phyloP scores from a whole-genome alignment of 2,888 invertebrate genomes.

The Drosophila neotestacea region DNA sequence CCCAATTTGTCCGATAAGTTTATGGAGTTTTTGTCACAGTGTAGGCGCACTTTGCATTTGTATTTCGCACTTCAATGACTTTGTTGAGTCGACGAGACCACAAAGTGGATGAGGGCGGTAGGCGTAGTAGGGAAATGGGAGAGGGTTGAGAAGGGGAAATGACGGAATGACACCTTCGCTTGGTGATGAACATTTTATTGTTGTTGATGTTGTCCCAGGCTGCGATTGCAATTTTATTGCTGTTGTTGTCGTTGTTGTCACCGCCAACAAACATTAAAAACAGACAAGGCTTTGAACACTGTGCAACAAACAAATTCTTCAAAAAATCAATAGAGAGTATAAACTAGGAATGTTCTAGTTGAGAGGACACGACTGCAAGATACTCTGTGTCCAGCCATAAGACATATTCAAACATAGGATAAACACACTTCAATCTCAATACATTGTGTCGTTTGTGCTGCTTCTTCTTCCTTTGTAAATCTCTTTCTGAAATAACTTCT shows the following conservation, averaged over 20 bases:
- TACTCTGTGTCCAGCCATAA: background rate
- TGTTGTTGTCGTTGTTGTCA: conserved; percentile 46
- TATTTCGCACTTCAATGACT: conserved; percentile 58
- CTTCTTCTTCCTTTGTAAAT: no score
- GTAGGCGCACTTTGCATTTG: conserved; percentile 53
- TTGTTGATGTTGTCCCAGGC: background rate
- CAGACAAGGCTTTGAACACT: conserved; percentile 34
- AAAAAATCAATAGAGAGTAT: conserved; percentile 64
- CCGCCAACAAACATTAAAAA: conserved; percentile 75
- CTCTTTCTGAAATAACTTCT: no score
- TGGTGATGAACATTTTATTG: conserved; percentile 39
- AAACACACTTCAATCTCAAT: no score
- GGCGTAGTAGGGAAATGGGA: background rate
- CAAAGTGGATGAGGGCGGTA: background rate
- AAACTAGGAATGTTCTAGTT: background rate
- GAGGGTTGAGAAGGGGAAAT: background rate
- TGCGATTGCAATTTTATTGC: conserved; percentile 22
- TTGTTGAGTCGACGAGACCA: conserved; percentile 13
- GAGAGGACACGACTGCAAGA: background rate
- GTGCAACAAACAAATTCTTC: conserved; percentile 65
- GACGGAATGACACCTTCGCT: conserved; percentile 59
- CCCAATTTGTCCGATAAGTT: conserved; percentile 1
- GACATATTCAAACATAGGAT: no score
- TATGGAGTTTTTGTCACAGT: conserved; percentile 39
- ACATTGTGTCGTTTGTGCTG: no score